A percentile compares a stretch with the other conserved stretches of the same genome.
Evolutionary conservation across 2,113 vertebrate genomes (phyloP).

Genomic region (Cyprinodon brontotheroides): DNA sequence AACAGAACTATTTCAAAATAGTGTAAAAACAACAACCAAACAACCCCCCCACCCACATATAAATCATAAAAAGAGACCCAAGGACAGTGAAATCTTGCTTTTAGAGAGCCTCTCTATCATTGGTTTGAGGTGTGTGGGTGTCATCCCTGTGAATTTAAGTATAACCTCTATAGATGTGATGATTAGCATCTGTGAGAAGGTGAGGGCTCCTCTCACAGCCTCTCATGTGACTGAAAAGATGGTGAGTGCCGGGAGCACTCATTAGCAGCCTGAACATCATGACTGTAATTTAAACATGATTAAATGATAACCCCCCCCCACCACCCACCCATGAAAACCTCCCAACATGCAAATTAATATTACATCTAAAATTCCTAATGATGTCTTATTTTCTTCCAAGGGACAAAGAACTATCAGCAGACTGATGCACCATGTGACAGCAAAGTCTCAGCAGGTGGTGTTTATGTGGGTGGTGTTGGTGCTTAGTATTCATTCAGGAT

Average conservation of each 20-base stretch:
- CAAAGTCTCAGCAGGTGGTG: conserved; percentile 64
- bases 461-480: conserved; percentile 67
- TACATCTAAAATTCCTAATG: conserved; percentile 5
- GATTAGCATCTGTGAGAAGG: conserved; percentile 60
- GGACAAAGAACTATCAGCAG: conserved; percentile 16
- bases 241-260: conserved; percentile 6
- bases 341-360: conserved; percentile 2
- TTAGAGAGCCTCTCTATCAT: conserved; percentile 15
- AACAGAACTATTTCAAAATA: conserved; percentile 54
- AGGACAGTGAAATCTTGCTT: conserved; percentile 38
- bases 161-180: background rate
- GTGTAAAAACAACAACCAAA: conserved; percentile 16
- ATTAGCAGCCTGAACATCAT: conserved; percentile 10
- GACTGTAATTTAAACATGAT: conserved; percentile 23
- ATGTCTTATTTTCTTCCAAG: conserved; percentile 9
- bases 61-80: conserved; percentile 21
- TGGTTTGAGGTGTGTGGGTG: conserved; percentile 29
- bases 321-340: background rate
- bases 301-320: background rate
- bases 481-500: conserved; percentile 60
- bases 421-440: conserved; percentile 38
- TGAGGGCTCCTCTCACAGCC: conserved; percentile 25
- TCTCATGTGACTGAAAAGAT: conserved; percentile 25
- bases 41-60: background rate
- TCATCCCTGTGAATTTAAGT: conserved; percentile 20